Conservation (phyloP, 53 echinoderm and acorn worm genomes). For the Arbacia lixula region DNA sequence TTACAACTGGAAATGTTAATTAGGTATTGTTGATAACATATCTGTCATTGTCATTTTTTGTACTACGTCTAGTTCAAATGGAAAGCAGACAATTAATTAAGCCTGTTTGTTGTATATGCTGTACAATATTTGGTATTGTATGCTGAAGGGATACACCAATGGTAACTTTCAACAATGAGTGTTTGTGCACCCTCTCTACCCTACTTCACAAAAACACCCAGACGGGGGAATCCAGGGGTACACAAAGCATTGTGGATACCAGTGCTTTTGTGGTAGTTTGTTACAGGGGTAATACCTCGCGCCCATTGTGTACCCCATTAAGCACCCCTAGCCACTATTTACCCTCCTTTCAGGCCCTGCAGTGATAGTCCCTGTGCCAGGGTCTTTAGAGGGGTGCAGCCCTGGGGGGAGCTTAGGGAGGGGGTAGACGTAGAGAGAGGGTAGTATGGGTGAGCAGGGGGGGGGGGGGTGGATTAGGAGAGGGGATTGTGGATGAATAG, state of each 20-base stretch:
- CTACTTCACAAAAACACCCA: too few relatives aligned
- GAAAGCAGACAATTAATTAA: too few relatives aligned
- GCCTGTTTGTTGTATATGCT: too few relatives aligned
- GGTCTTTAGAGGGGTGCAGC: background rate
- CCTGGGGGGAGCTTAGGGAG: background rate
- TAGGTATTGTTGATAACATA: too few relatives aligned
- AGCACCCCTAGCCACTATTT: slow-evolving; percentile 27
- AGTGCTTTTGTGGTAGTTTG: background rate
- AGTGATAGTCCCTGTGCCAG: slow-evolving; percentile 23
- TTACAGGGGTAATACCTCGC: slow-evolving; percentile 12
- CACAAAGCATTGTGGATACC: slow-evolving; percentile 11
- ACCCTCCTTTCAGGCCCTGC: slow-evolving; percentile 12
- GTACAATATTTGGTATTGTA: too few relatives aligned
- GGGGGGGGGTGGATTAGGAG: background rate
- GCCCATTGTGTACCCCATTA: slow-evolving; percentile 37
- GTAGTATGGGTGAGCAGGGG: background rate
- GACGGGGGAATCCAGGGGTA: background rate
- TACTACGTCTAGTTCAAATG: too few relatives aligned
- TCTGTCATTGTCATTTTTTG: too few relatives aligned
- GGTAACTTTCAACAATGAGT: too few relatives aligned
- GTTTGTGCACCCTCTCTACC: too few relatives aligned
- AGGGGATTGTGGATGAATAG: background rate
- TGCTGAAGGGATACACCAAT: too few relatives aligned
- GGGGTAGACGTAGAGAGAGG: background rate
- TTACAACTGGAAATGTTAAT: too few relatives aligned